Conservation (phyloP, 2,888 invertebrate genomes). For the Harpalus rufipes region DNA sequence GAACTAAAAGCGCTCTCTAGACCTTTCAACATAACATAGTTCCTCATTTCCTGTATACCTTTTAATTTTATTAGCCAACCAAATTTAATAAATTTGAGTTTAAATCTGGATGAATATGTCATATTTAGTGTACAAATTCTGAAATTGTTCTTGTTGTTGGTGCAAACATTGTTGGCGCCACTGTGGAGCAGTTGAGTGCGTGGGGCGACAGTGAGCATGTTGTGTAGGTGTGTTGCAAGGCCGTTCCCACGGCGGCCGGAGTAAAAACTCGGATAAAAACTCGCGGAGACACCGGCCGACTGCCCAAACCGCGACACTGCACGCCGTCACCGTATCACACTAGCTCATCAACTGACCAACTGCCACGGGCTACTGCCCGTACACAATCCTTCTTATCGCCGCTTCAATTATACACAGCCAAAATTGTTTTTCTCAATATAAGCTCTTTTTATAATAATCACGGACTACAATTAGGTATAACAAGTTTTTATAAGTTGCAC, state of each 20-base stretch:
- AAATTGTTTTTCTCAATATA: no score
- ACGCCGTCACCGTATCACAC: background rate
- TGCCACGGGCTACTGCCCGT: conserved; percentile 10
- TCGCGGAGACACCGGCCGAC: conserved; percentile 18
- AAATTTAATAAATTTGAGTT: no score
- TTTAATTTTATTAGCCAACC: no score
- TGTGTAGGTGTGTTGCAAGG: conserved; percentile 60
- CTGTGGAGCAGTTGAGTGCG: conserved; percentile 26
- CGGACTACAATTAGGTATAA: no score
- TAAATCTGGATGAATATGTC: background rate
- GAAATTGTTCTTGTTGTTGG: background rate
- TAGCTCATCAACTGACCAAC: conserved; percentile 26
- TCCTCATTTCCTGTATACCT: no score
- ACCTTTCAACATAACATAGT: no score
- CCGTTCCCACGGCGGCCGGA: conserved; percentile 61
- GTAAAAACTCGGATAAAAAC: conserved; percentile 53
- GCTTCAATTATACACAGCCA: no score
- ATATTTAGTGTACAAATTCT: background rate
- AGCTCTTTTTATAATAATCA: no score
- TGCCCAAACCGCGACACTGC: conserved; percentile 26
- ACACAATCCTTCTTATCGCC: background rate
- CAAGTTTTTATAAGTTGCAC: no score
- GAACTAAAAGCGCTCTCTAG: no score
- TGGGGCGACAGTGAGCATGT: conserved; percentile 33
- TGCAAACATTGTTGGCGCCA: conserved; percentile 26